These are phyloP conservation scores for Patella ulyssiponensis DNA, from an alignment of 2,888 invertebrate genomes.

Conservation along the genomic window DNA sequence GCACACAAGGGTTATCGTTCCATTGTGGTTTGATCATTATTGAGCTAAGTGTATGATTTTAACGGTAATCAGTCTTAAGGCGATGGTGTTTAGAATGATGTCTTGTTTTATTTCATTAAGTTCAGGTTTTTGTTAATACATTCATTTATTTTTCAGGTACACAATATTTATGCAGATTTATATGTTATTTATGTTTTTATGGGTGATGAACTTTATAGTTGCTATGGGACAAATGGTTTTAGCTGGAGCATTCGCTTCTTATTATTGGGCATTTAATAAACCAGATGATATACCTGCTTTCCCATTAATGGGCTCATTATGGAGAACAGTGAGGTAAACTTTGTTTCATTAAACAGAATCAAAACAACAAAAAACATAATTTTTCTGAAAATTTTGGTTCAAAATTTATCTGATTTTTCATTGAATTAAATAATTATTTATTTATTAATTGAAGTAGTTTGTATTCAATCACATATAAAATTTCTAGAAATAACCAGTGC, in stretches of 20 bases:
- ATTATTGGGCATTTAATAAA: slow-evolving; percentile 93
- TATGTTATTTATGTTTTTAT: slow-evolving; percentile 77
- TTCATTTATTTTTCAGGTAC: slow-evolving; percentile 49
- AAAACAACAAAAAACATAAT: no score
- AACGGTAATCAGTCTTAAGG: no score
- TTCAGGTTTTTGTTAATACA: not conserved
- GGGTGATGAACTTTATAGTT: slow-evolving; percentile 91
- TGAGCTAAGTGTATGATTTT: no score
- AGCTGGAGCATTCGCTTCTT: slow-evolving; percentile 79
- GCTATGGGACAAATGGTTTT: slow-evolving; percentile 90
- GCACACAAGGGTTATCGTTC: not conserved
- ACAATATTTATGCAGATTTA: slow-evolving; percentile 67
- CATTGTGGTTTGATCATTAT: no score
- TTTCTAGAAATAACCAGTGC: no score
- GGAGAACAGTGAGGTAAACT: slow-evolving; percentile 74
- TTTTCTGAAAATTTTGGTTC: no score
- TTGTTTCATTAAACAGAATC: no score
- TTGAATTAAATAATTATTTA: no score
- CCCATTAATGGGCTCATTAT: slow-evolving; percentile 82
- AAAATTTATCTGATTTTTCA: no score
- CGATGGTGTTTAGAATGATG: not conserved
- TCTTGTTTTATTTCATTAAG: not conserved
- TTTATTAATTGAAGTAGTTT: no score
- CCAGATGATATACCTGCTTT: slow-evolving; percentile 86
- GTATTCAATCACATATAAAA: no score